phyloP scores from a whole-genome alignment of 2,113 vertebrate genomes.

The Callospermophilus lateralis region DNA sequence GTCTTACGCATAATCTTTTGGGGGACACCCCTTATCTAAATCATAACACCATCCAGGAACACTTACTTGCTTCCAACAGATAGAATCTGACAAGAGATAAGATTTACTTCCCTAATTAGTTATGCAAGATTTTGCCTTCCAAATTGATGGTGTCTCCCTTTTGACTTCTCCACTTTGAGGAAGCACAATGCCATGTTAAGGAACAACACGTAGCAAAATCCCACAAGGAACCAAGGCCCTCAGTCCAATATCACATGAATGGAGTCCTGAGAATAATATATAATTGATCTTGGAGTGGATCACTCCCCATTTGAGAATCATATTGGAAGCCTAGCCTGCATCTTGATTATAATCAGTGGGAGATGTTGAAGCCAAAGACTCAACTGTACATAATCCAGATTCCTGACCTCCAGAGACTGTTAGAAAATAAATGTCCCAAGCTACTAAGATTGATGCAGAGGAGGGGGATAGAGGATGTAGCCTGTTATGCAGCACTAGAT shows the following conservation, averaged over 20 bases:
- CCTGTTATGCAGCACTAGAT: neutral
- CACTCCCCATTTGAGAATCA: neutral
- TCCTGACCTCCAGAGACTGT: neutral
- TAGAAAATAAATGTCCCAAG: slow-evolving; percentile 19
- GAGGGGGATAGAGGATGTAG: neutral
- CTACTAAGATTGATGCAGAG: neutral
- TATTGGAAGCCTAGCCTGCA: rapidly evolving
- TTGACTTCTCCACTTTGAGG: neutral
- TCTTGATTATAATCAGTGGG: neutral
- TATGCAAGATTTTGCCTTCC: neutral
- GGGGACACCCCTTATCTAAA: too few relatives aligned
- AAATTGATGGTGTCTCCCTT: neutral
- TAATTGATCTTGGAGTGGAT: too few relatives aligned
- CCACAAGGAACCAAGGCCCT: neutral
- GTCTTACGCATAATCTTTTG: too few relatives aligned
- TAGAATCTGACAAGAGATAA: neutral
- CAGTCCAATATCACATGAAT: neutral
- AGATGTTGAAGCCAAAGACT: neutral
- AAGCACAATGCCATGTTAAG: neutral
- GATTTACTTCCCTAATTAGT: neutral
- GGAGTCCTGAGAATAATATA: neutral
- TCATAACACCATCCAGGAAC: neutral
- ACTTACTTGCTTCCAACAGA: neutral
- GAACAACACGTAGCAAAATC: neutral
- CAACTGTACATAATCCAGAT: neutral